Evolutionary conservation across 1,140 invertebrate genomes (phyloP), one percentile per base, ranked within the genome.

Genomic region (Drosophila lowei): DNA sequence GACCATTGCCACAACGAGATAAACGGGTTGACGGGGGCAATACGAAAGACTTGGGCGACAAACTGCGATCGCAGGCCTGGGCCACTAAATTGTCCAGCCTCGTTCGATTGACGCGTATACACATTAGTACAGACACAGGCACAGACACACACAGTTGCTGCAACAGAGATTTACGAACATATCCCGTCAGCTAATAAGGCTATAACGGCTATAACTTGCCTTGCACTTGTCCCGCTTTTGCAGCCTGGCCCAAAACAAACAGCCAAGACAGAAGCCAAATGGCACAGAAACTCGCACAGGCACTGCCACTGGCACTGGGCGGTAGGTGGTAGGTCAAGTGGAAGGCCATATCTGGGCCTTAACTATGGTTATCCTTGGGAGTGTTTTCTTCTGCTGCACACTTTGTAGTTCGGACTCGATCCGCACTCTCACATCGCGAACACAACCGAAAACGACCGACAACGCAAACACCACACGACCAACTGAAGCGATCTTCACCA

Each of bases 391-490:
- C 47, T 48, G 30, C 28, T 30, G 30, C 30, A 34, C 30, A 34
- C 9, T 34, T 34, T 11, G 3, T 34, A 34, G 30, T 34, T 9
- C 30, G 30, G 7, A 28, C 28, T 28, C 28, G 28, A 28, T 48
- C 57, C 58, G 18, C 15, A 28, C n/a, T 44, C 52, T 77, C 56
- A 61, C 79, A 84, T 83, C 73, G 64, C 79, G 59, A 61, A 16
- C 52, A 9, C 52, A 9, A 49, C 28, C 25, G 43, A 49, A 44
- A 49, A 50, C 80, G 80, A 85, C 81, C 83, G 83, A 83, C 83
- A 63, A 66, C 66, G 66, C 58, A 79, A 83, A 88, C 78, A 83
- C 66, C 67, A 76, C 84, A 67, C 75, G 76, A 79, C 18, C 79
- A 88, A 88, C 83, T 88, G 83, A 88, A 78, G 71, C 61, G 71